Evolutionary conservation across 2,113 vertebrate species (phyloP), one percentile per base, ranked within the genome.

Genomic region (Damaliscus lunatus): DNA sequence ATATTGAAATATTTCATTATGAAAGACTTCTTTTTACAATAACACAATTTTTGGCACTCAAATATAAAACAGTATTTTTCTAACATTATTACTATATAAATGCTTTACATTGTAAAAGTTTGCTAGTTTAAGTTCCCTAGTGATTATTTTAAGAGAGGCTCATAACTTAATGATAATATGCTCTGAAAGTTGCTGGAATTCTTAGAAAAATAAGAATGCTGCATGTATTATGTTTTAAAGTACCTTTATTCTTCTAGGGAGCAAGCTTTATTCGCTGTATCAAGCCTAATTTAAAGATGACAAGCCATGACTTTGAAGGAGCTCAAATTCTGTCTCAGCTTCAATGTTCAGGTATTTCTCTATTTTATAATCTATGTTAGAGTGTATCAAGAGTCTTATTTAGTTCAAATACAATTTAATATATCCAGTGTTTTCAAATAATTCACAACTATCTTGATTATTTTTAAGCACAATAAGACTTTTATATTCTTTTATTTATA

Each of bases 251-350:
- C 7, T 97, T 36, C 50, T 92, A 99, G 99, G 99, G 99, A 71
- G 99, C 99, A 29, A 99, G 99, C 94, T 99, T 99, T 97, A 99
- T 99, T 98, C 99, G 99, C 97, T 99, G 99, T 94, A 99, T 99
- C 96, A 99, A 99, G 67, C 99, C 99, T 25, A 99, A 99, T 98
- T 99, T 99, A 98, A 99, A 99, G 99, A 99, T 99, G 99, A 98
- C 99, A 97, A 99, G 99, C 98, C 99, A 99, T 98, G 99, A 99
- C 97, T 99, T 99, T 96, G 99, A 99, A 99, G 99, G 99, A 33
- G 99, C 99, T 81, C 99, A 99, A 98, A 99, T 99, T 80, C 99
- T 99, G 55, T 99, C 99, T 40, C 99, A 99, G 98, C 99, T 99
- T 92, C 99, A 99, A 93, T 99, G 99, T 98, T 99, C 99, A 97